These are phyloP conservation scores for Gallinago stenura DNA, from an alignment of 2,797 vertebrate genomes.

Conservation along the genomic window DNA sequence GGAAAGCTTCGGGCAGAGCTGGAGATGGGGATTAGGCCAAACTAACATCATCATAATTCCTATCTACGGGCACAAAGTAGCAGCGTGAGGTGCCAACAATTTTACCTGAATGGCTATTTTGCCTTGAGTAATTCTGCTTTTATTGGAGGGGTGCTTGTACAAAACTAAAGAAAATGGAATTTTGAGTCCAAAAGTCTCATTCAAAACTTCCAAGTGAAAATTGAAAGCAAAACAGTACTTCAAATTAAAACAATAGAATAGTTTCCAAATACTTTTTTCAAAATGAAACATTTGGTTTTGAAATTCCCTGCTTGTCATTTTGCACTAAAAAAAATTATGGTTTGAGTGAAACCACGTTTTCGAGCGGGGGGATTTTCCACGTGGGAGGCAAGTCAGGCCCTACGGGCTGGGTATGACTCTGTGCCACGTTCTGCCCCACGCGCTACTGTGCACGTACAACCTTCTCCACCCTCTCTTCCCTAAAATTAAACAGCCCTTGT, in stretches of 20 bases:
- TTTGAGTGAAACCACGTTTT: background rate
- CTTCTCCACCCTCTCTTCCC: slow-evolving; percentile 2
- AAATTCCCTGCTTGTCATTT: background rate
- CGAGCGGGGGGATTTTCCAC: background rate
- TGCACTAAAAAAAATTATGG: background rate
- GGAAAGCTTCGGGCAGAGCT: background rate
- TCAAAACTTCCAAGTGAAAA: slow-evolving; percentile 11
- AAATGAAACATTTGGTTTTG: background rate
- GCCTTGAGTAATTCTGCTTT: background rate
- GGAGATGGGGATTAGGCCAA: background rate
- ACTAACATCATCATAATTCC: background rate
- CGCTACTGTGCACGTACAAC: slow-evolving; percentile 7
- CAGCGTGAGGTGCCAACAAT: background rate
- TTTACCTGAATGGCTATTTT: background rate
- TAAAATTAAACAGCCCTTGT: background rate
- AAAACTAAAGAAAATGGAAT: background rate
- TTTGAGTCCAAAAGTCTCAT: background rate
- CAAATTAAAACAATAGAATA: background rate
- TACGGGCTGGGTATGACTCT: background rate
- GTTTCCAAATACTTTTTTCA: background rate
- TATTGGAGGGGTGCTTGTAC: background rate
- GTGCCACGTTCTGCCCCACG: background rate
- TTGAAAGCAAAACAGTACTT: background rate
- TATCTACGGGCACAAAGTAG: background rate
- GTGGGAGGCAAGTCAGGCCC: background rate